phyloP scores from a whole-genome alignment of 2,888 invertebrate species.

The Mellilla xanthometata region DNA sequence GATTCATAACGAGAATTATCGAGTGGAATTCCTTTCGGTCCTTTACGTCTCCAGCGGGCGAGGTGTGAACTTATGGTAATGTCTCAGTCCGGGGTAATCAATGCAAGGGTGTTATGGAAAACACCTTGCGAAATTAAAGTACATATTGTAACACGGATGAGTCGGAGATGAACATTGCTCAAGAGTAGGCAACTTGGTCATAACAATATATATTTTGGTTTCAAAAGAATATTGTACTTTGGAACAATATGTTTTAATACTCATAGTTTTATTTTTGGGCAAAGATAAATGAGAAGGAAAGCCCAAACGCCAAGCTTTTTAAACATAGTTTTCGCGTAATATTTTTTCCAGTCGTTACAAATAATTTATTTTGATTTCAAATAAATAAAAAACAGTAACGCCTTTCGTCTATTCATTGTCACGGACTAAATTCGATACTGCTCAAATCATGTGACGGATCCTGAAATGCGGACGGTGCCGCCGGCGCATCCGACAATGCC shows the following conservation, averaged over 20 bases:
- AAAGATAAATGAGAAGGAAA: no score
- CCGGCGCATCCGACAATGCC: conserved; percentile 44
- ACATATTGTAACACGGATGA: no score
- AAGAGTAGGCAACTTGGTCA: no score
- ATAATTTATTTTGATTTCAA: conserved; percentile 28
- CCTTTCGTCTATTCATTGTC: conserved; percentile 39
- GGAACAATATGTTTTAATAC: no score
- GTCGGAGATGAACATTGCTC: no score
- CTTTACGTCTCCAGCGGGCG: conserved; percentile 31
- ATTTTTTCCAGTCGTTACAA: conserved; percentile 2
- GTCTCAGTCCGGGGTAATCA: conserved; percentile 9
- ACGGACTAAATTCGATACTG: conserved; percentile 59
- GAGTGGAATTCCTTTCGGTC: conserved; percentile 60
- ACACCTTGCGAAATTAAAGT: not conserved
- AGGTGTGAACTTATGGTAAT: conserved; percentile 20
- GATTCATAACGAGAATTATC: conserved; percentile 76
- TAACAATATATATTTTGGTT: no score
- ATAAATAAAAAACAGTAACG: conserved; percentile 25
- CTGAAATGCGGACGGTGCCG: conserved; percentile 48
- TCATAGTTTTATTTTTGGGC: no score
- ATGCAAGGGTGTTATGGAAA: conserved; percentile 15
- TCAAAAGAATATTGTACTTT: no score
- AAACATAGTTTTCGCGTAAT: no score
- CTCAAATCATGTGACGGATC: conserved; percentile 71
- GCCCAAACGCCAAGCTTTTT: no score